Evolutionary conservation across 2,797 vertebrate genomes (phyloP).

Genomic region (Eulemur mongoz): DNA sequence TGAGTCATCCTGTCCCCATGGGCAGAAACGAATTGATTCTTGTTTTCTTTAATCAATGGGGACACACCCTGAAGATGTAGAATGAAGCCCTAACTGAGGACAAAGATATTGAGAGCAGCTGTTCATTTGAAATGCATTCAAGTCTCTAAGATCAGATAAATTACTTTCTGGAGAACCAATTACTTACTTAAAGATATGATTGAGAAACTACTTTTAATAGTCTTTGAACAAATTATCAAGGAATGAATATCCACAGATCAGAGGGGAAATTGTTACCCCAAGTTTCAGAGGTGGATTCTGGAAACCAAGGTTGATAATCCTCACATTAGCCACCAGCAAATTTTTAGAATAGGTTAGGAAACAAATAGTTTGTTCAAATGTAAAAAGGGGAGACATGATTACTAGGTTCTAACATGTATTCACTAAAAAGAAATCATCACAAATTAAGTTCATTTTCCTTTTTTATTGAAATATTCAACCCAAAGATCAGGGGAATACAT

Average conservation of each 20-base stretch:
- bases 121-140: slow-evolving; percentile 15
- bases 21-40: neutral
- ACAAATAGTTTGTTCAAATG: slow-evolving; percentile 33
- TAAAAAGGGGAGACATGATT: neutral
- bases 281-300: slow-evolving; percentile 43
- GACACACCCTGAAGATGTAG: neutral
- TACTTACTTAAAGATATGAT: neutral
- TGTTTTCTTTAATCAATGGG: neutral
- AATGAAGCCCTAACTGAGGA: neutral
- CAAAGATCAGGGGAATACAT: neutral
- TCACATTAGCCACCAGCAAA: neutral
- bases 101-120: slow-evolving; percentile 18
- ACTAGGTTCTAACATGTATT: neutral
- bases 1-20: neutral
- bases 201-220: slow-evolving; percentile 12
- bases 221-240: neutral
- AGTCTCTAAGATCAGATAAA: neutral
- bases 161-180: neutral
- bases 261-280: neutral
- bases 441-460: slow-evolving; percentile 10
- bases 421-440: slow-evolving; percentile 29
- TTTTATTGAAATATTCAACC: slow-evolving; percentile 44
- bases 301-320: neutral
- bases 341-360: slow-evolving; percentile 15
- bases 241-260: neutral